phyloP scores from a whole-genome alignment of 2,113 vertebrate species.

The Bettongia penicillata region DNA sequence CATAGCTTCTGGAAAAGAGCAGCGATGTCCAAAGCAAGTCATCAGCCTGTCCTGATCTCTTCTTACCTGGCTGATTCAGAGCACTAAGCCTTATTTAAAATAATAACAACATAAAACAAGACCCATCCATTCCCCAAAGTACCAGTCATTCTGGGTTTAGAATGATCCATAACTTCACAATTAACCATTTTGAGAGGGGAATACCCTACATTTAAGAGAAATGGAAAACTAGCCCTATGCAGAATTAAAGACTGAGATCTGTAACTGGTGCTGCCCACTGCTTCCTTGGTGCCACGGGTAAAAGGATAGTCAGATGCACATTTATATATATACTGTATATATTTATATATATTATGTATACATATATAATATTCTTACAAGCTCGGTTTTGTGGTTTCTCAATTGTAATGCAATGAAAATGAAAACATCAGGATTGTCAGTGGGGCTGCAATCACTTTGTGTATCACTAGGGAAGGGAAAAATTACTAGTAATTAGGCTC shows the following conservation, averaged over 20 bases:
- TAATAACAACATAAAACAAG: background rate
- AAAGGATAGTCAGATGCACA: constrained; percentile 80
- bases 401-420: constrained; percentile 77
- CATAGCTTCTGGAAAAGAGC: background rate
- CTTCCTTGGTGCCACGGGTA: constrained; percentile 81
- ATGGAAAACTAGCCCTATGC: constrained; percentile 63
- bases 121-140: background rate
- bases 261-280: constrained; percentile 67
- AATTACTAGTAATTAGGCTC: background rate
- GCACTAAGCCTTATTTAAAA: constrained; percentile 14
- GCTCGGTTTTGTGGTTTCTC: constrained; percentile 84
- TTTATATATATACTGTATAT: constrained; percentile 87
- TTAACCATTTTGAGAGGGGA: constrained; percentile 58
- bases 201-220: constrained; percentile 52
- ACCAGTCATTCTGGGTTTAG: constrained; percentile 48
- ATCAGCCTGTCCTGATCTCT: constrained; percentile 29
- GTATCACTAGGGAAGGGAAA: constrained; percentile 11
- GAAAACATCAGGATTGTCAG: constrained; percentile 68
- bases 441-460: background rate
- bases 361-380: constrained; percentile 86
- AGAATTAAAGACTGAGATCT: constrained; percentile 75
- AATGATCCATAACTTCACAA: constrained; percentile 40
- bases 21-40: background rate
- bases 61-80: constrained; percentile 51
- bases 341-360: constrained; percentile 81